These are phyloP conservation scores for Notolepis coatsorum DNA, from an alignment of 2,797 vertebrate species.

Conservation along the genomic window DNA sequence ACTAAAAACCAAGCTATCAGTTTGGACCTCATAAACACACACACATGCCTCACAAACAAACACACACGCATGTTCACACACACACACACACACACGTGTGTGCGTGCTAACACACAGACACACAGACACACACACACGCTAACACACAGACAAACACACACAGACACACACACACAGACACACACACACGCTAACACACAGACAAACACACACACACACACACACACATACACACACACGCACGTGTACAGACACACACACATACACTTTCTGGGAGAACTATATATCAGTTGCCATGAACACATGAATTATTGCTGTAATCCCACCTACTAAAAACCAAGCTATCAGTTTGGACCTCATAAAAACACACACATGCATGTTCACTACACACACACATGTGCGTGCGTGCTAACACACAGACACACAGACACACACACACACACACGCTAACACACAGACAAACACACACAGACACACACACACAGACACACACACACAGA, in stretches of 20 bases:
- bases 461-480: not conserved
- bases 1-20: conserved; percentile 28
- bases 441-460: not conserved
- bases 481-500: not conserved
- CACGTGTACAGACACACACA: not conserved
- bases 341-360: conserved; percentile 33
- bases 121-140: not conserved
- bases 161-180: conserved; percentile 16
- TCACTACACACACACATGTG: no score
- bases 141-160: not conserved
- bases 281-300: conserved; percentile 29
- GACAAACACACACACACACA: conserved; percentile 36
- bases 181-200: not conserved
- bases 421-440: not conserved
- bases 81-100: no score
- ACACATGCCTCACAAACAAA: conserved; percentile 15
- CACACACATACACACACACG: conserved; percentile 1
- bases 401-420: no score
- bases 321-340: conserved; percentile 25
- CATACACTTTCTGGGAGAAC: conserved; percentile 18
- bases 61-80: not conserved
- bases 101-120: no score
- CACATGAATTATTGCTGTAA: conserved; percentile 40
- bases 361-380: conserved; percentile 38
- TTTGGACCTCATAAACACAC: conserved; percentile 35